Evolutionary conservation across 2,113 vertebrate species (phyloP).

Genomic region (Odobenus rosmarus): DNA sequence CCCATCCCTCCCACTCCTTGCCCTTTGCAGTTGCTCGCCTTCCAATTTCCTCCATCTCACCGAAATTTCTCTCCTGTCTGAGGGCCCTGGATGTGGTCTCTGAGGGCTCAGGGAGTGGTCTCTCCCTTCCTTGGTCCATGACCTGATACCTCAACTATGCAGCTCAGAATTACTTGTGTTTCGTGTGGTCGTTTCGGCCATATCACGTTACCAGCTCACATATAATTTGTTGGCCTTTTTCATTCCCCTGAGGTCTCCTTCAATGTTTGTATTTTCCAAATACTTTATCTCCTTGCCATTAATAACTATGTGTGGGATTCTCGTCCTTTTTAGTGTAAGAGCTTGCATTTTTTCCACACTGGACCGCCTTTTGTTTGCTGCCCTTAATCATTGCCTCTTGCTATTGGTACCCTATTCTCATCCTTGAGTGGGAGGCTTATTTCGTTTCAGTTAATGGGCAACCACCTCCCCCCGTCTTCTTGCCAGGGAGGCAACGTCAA

Average conservation of each 20-base stretch:
- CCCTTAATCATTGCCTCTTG: background rate
- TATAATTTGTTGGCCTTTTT: constrained; percentile 64
- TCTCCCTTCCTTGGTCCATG: background rate
- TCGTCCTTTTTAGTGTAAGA: background rate
- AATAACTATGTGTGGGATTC: constrained; percentile 43
- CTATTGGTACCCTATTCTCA: background rate
- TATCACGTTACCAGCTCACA: constrained; percentile 4
- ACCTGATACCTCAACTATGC: constrained; percentile 54
- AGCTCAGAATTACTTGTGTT: background rate
- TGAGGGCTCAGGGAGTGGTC: background rate
- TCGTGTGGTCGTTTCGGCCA: background rate
- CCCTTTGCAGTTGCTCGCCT: background rate
- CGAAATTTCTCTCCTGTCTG: background rate
- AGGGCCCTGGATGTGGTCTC: background rate
- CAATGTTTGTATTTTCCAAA: constrained; percentile 40
- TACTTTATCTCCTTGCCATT: constrained; percentile 66
- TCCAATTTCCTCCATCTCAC: background rate
- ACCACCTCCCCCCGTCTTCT: background rate
- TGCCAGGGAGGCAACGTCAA: accelerated
- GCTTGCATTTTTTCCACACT: constrained; percentile 27
- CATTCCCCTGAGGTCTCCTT: constrained; percentile 41
- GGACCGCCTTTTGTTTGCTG: background rate
- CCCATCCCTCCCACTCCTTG: background rate
- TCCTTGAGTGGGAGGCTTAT: background rate
- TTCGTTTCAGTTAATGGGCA: background rate